A percentile compares a stretch with the other conserved stretches of the same genome.
phyloP scores from a whole-genome alignment of 1,140 invertebrate genomes.

The Plutomurus gul region DNA sequence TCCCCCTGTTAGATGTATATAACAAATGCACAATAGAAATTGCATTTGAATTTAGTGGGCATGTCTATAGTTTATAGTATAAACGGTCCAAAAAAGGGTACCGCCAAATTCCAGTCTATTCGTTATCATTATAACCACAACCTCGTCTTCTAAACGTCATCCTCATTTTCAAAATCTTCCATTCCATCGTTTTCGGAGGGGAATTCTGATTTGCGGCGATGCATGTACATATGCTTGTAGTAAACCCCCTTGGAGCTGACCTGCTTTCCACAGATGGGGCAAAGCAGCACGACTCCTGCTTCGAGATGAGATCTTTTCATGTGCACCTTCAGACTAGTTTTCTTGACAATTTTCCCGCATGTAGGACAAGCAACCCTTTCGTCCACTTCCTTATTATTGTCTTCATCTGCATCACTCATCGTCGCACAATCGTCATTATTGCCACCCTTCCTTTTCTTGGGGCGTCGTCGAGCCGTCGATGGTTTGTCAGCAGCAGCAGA shows the following conservation, averaged over 20 bases:
- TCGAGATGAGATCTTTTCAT: conserved; percentile 42
- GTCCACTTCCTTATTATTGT: background rate
- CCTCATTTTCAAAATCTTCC: background rate
- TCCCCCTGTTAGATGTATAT: too few species aligned
- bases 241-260: conserved; percentile 45
- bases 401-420: background rate
- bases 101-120: background rate
- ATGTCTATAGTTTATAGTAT: too few species aligned
- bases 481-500: background rate
- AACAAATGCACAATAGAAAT: too few species aligned
- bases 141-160: background rate
- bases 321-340: conserved; percentile 43
- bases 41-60: too few species aligned
- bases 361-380: conserved; percentile 38
- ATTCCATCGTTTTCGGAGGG: background rate
- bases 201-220: conserved; percentile 16
- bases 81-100: too few species aligned
- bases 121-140: background rate
- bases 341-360: conserved; percentile 40
- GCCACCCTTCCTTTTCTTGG: background rate
- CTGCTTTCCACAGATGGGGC: conserved; percentile 41
- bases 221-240: conserved; percentile 47
- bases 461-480: background rate
- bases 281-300: conserved; percentile 33
- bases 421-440: background rate